Evolutionary conservation across 2,113 vertebrate species (phyloP).

Genomic region (Chroicocephalus ridibundus): DNA sequence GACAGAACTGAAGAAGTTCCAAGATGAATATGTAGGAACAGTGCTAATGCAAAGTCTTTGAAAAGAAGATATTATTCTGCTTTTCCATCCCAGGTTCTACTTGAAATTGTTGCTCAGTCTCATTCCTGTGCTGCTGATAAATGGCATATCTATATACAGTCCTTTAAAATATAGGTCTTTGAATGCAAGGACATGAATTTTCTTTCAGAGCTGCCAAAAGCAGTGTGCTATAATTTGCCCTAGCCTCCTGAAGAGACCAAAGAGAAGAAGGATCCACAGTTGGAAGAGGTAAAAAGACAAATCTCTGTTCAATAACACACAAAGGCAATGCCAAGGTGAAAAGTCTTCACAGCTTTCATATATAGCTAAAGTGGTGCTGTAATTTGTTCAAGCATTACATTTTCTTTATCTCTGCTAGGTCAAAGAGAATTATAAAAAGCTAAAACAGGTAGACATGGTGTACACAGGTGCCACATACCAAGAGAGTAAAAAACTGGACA

Average conservation of each 20-base stretch:
- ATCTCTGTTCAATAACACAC: neutral
- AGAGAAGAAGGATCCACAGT: neutral
- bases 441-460: neutral
- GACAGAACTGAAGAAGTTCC: neutral
- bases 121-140: neutral
- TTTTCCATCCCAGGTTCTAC: neutral
- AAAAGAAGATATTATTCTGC: neutral
- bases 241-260: neutral
- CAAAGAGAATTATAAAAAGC: neutral
- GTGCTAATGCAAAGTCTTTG: neutral
- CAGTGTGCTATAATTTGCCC: neutral
- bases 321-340: neutral
- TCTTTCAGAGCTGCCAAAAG: neutral
- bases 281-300: neutral
- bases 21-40: neutral
- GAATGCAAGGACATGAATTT: neutral
- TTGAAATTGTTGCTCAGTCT: neutral
- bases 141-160: neutral
- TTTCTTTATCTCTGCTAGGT: neutral
- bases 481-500: neutral
- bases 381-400: neutral
- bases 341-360: neutral
- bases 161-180: neutral
- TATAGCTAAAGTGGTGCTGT: neutral
- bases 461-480: neutral